Percentiles rank a stretch among this genome's conserved stretches.
Evolutionary conservation across 1,140 invertebrate genomes (phyloP).

Genomic region (Drosophila punjabiensis): DNA sequence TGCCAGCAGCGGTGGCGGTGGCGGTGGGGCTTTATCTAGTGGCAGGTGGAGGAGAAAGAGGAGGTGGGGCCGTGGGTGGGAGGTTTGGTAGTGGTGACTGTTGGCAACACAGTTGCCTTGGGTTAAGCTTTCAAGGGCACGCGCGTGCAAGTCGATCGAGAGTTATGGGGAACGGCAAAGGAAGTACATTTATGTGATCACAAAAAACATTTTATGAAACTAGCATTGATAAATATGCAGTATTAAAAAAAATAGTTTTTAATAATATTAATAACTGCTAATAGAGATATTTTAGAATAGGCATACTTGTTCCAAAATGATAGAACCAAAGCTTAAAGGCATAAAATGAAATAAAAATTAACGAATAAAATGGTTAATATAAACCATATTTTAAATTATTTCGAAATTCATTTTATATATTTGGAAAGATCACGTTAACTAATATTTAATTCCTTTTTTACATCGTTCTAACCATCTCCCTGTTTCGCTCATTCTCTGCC

Average conservation of each 20-base stretch:
- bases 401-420: neutral
- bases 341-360: neutral
- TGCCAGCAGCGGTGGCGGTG: slow-evolving; percentile 16
- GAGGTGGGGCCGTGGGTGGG: slow-evolving; percentile 1
- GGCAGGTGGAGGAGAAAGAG: neutral
- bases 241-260: too few species aligned
- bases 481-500: neutral
- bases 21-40: neutral
- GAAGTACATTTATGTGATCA: neutral
- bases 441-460: slow-evolving; percentile 14
- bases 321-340: too few species aligned
- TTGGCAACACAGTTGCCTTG: slow-evolving; percentile 67
- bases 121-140: slow-evolving; percentile 84
- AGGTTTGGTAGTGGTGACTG: slow-evolving; percentile 2
- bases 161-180: neutral
- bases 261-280: too few species aligned
- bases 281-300: too few species aligned
- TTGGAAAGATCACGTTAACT: neutral
- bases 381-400: neutral
- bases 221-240: neutral
- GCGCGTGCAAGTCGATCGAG: slow-evolving; percentile 50
- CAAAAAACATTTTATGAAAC: neutral
- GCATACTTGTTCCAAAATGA: too few species aligned
- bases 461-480: neutral
- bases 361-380: neutral